Percentiles rank a stretch among this genome's conserved stretches.
These are phyloP conservation scores for Rousettus leschenaultii DNA, from an alignment of 2,113 vertebrate species.

Conservation along the genomic window DNA sequence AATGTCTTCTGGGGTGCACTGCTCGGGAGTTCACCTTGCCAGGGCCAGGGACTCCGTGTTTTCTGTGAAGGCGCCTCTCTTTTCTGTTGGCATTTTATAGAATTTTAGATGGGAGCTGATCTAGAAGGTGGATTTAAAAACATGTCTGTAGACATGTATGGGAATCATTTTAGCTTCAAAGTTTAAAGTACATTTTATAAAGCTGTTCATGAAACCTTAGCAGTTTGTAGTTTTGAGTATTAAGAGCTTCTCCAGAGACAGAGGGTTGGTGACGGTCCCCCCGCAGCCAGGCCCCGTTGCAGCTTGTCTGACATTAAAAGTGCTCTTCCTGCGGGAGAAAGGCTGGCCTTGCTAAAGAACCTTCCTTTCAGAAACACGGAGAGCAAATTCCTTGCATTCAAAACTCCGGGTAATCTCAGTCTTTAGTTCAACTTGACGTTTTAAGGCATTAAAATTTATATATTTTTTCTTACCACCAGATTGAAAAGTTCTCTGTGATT, in stretches of 20 bases:
- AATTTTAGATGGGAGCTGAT: neutral
- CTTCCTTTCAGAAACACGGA: neutral
- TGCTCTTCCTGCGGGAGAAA: neutral
- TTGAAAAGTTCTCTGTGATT: neutral
- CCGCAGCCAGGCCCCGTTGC: rapidly evolving
- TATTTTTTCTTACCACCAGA: neutral
- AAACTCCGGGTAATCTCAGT: too few relatives aligned
- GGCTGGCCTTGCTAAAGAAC: neutral
- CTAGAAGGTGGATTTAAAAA: neutral
- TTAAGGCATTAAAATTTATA: neutral
- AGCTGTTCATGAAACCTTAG: neutral
- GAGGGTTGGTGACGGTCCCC: neutral
- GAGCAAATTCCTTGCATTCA: neutral
- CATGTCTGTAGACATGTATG: neutral
- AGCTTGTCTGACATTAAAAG: neutral
- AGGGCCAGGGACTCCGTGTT: rapidly evolving
- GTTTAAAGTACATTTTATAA: neutral
- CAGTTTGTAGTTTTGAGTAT: neutral
- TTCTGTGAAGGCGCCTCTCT: neutral
- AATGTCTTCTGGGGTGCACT: neutral
- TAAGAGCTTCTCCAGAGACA: neutral
- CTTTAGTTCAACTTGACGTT: neutral
- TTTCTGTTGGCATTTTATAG: neutral
- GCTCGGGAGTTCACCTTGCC: neutral
- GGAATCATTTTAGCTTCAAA: neutral